Conservation (phyloP, 2,888 invertebrate species). For the Dicranocentrus wangi region DNA sequence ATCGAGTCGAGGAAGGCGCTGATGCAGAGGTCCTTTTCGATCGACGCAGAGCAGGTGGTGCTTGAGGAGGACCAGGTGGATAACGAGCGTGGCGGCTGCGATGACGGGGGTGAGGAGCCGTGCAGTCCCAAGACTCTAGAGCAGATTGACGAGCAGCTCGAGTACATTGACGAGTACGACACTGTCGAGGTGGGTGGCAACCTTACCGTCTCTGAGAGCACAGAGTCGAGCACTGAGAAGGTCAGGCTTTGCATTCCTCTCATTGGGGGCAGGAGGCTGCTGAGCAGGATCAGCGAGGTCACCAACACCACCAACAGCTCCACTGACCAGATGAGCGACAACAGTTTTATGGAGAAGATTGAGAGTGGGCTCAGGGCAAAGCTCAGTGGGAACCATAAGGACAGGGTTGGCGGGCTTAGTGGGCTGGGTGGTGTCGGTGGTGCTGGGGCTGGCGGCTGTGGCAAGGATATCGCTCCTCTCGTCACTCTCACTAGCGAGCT, state of each 20-base stretch:
- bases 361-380: conserved; percentile 66
- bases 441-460: conserved; percentile 39
- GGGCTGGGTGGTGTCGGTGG: not conserved
- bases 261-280: conserved; percentile 60
- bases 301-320: conserved; percentile 62
- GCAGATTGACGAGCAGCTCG: conserved; percentile 25
- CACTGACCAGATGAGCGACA: conserved; percentile 46
- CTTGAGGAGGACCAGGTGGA: not conserved
- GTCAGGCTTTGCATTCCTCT: conserved; percentile 44
- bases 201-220: conserved; percentile 55
- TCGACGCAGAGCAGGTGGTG: conserved; percentile 3
- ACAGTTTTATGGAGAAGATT: conserved; percentile 69
- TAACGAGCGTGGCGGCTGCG: too few relatives aligned
- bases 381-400: conserved; percentile 17
- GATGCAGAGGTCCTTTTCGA: conserved; percentile 26
- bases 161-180: conserved; percentile 54
- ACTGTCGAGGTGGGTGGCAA: conserved; percentile 51
- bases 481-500: conserved; percentile 70
- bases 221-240: conserved; percentile 54
- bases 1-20: conserved; percentile 36
- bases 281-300: conserved; percentile 66
- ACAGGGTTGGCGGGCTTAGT: not conserved
- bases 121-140: conserved; percentile 28
- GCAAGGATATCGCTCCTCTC: conserved; percentile 61
- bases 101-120: conserved; percentile 41